Base-by-base conservation (phyloP, 2,797 vertebrate species). In the Melopsittacus undulatus region DNA sequence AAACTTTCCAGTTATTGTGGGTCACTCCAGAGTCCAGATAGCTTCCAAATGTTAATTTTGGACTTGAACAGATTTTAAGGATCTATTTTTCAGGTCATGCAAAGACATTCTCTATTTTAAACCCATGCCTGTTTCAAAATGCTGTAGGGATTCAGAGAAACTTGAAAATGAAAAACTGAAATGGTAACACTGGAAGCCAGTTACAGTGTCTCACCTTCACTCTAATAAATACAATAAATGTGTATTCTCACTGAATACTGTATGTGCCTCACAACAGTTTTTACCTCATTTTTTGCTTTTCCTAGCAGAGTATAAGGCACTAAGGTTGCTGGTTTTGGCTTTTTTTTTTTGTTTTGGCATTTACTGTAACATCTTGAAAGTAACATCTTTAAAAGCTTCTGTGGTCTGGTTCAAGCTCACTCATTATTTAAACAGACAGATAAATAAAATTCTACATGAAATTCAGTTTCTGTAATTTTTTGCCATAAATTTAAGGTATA, bases 11-110 rank as follows among this genome's bases (percentile, higher is more conserved):
- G 82, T 91, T 97, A 73, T 77, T 95, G 92, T 94, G 87, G 92
- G 91, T 96, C 91, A 89, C 74, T 81, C 75, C 85, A 95, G 95
- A 83, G 81, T 83, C 75, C 84, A 88, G 89, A 96, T 97, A 93
- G 83, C 52, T 97, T 97, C 97, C 97, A 97, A 95, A 96, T 97
- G 96, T 95, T 96, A 81, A 70, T 82, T 95, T 96, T 97, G 94
- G 81, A 84, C 89, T 86, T 78, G 70, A 83, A 80, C 45, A 49
- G 32, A 88, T 94, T 90, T 94, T 81, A 90, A 87, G n/a, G 73
- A 70, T 93, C 82, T 91, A 40, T 88, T 84, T 90, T 95, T 96
- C 38, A 75, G 91, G 63, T 91, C 83, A 86, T 91, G 80, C 73
- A 94, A 90, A 90, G 85, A 56, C 80, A 91, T 87, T 89, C 63